phyloP scores from a whole-genome alignment of 2,113 vertebrate genomes.

The Eidolon helvum region DNA sequence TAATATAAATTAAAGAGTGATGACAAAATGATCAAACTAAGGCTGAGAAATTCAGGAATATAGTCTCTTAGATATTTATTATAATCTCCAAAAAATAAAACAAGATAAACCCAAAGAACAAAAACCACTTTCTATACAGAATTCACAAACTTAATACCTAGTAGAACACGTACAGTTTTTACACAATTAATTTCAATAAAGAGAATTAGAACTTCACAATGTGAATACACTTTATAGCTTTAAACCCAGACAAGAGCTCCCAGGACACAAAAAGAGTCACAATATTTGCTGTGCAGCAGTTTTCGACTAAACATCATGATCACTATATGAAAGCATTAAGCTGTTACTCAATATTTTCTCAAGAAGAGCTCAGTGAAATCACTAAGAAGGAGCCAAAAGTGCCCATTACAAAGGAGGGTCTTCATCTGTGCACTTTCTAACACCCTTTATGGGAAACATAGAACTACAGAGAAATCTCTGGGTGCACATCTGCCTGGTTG shows the following conservation, averaged over 20 bases:
- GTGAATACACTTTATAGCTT: constrained; percentile 78
- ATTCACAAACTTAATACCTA: constrained; percentile 86
- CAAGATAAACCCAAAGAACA: constrained; percentile 73
- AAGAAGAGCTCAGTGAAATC: constrained; percentile 65
- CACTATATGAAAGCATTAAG: constrained; percentile 73
- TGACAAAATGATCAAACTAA: constrained; percentile 36
- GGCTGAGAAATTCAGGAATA: constrained; percentile 81
- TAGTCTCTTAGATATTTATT: constrained; percentile 91
- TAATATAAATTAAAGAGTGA: not conserved
- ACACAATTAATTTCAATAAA: constrained; percentile 72
- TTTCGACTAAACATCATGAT: constrained; percentile 72
- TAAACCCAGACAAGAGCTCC: constrained; percentile 75
- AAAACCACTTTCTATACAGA: constrained; percentile 84
- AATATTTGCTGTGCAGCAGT: constrained; percentile 67
- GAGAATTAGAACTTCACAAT: constrained; percentile 80
- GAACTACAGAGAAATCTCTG: not conserved
- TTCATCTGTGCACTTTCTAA: not conserved
- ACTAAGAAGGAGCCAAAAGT: constrained; percentile 52
- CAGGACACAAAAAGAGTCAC: constrained; percentile 68
- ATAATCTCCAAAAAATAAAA: constrained; percentile 86
- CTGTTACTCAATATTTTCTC: constrained; percentile 55
- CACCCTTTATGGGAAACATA: not conserved
- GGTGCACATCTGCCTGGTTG: not conserved
- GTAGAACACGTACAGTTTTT: constrained; percentile 79
- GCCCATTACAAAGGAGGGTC: constrained; percentile 18